A percentile compares a stretch with the other conserved stretches of the same genome.
Conservation (phyloP, 2,888 invertebrate genomes). For the Pecten maximus region DNA sequence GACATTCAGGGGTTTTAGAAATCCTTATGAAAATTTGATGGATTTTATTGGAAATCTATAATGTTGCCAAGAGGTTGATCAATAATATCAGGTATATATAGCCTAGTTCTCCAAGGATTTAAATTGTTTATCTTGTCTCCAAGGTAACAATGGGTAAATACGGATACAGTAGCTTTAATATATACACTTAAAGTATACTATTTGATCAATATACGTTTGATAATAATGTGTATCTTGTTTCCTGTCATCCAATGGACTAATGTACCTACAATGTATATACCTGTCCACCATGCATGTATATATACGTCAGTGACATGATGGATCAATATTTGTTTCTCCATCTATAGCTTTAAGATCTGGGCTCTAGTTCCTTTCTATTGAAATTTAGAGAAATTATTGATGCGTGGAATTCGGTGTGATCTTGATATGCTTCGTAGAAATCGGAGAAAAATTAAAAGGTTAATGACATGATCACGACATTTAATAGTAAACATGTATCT, state of each 20-base stretch:
- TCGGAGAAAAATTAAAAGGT: not conserved
- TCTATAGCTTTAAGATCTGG: not conserved
- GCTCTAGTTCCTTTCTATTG: not conserved
- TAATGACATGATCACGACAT: no score
- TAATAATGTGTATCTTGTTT: not conserved
- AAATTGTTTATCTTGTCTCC: conserved; percentile 21
- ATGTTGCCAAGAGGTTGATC: not conserved
- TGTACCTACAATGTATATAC: not conserved
- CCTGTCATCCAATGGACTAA: not conserved
- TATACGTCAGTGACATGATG: not conserved
- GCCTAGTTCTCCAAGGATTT: not conserved
- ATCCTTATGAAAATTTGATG: not conserved
- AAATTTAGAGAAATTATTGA: not conserved
- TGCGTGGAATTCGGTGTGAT: not conserved
- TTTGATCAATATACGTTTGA: not conserved
- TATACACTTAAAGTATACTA: not conserved
- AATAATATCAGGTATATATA: not conserved
- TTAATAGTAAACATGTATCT: no score
- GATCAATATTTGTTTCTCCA: conserved; percentile 4
- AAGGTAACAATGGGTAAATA: not conserved
- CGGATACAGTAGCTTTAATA: not conserved
- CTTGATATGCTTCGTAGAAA: not conserved
- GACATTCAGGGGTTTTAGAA: no score
- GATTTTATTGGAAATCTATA: conserved; percentile 13
- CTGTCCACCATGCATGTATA: not conserved